Evolutionary conservation across 2,113 vertebrate species (phyloP), one percentile per base, ranked within the genome.

Genomic region (Salminus brasiliensis): DNA sequence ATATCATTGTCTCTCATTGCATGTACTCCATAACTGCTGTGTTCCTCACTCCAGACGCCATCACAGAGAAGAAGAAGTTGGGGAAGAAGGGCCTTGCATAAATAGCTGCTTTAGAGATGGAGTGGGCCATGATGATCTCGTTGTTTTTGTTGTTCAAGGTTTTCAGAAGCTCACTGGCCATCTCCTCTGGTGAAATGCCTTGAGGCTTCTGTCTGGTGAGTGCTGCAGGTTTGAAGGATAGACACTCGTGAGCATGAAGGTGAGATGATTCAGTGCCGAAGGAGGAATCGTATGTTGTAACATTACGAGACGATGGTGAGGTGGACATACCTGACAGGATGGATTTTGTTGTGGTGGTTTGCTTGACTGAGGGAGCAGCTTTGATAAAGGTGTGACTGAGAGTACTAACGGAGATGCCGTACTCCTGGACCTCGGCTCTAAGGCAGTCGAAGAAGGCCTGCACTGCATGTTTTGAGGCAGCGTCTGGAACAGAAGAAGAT

Each of bases 381-480:
- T 92, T 92, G 91, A 99, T 95, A 90, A 97, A 99, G 15, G 95
- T 96, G 27, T 97, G 95, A 84, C 88, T 96, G 82, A 99, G 92
- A 1, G 95, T 97, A 91, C 95, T 98, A 69, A 99, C 93, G 0
- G 92, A 95, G 43, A 99, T 95, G 18, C 95, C 93, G 0, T 91
- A 97, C 75, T 98, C 97, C 55, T 97, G 95, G 83, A 99, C 95
- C 77, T 99, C 97, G 0, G 97, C 95, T 67, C 97, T 87, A 78
- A 99, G 91, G 32, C 96, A 97, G 85, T 99, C 97, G 16, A 98
- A 98, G 90, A 98, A 99, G 0, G 96, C 97, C 11, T 96, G 94
- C 1, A 94, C 93, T 0, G 97, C 97, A 0, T 99, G 97, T 87
- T 99, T 99, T 7, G 97, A 97, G 68, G 97, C 97, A 1, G 97